Evolutionary conservation across 2,888 invertebrate species (phyloP).

Genomic region (Lithophane socia): DNA sequence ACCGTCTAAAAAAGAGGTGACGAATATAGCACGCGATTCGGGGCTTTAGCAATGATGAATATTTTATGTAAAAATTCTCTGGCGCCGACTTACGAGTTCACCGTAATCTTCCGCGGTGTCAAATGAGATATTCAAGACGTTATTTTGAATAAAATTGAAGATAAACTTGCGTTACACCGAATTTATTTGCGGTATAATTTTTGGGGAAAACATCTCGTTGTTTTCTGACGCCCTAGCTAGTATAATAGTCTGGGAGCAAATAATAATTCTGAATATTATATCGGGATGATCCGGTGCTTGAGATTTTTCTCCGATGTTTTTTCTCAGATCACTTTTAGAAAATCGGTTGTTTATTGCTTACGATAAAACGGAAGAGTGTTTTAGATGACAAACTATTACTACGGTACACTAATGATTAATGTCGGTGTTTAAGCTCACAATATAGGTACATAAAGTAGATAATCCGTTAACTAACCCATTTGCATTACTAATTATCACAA

Average conservation of each 20-base stretch:
- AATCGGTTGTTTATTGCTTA: constrained; percentile 17
- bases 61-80: constrained; percentile 79
- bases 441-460: not conserved
- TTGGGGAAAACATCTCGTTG: constrained; percentile 48
- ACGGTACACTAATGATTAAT: not conserved
- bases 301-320: constrained; percentile 28
- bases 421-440: not conserved
- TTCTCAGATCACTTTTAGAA: not conserved
- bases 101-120: constrained; percentile 75
- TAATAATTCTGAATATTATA: constrained; percentile 55
- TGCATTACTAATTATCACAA: constrained; percentile 2
- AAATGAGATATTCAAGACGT: constrained; percentile 80
- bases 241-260: constrained; percentile 56
- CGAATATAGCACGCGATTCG: constrained; percentile 70
- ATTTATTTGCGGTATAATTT: constrained; percentile 67
- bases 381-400: constrained; percentile 5
- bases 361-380: constrained; percentile 17
- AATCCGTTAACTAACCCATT: constrained; percentile 1
- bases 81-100: constrained; percentile 65
- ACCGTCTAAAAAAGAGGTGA: constrained; percentile 70
- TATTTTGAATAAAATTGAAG: constrained; percentile 75
- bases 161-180: constrained; percentile 69
- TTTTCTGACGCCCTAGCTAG: constrained; percentile 53
- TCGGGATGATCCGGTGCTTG: constrained; percentile 22
- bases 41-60: constrained; percentile 77